These are phyloP conservation scores for Siderastrea siderea DNA, from an alignment of 92 coral and sea anemone genomes.

Conservation along the genomic window DNA sequence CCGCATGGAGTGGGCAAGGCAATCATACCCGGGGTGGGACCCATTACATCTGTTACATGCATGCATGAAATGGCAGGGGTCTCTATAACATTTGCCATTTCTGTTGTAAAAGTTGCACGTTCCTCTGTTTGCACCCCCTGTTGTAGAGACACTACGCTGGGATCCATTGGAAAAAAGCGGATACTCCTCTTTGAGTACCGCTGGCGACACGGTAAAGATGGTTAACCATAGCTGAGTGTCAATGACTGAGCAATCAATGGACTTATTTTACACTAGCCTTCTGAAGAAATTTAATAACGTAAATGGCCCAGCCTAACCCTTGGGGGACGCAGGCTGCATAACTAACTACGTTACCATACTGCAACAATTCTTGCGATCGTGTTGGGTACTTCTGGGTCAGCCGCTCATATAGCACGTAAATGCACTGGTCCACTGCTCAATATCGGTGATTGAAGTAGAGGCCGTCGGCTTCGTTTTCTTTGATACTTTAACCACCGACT, in stretches of 20 bases:
- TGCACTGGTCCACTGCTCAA: too few relatives aligned
- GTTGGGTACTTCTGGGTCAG: too few relatives aligned
- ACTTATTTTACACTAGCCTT: slow-evolving; percentile 44
- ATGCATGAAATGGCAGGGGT: slow-evolving; percentile 42
- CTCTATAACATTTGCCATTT: slow-evolving; percentile 24
- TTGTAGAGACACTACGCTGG: slow-evolving; percentile 20
- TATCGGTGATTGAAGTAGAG: too few relatives aligned
- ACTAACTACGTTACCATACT: slow-evolving; percentile 45
- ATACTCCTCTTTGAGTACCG: slow-evolving; percentile 27
- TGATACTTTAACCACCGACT: too few relatives aligned
- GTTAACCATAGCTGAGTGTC: slow-evolving; percentile 59
- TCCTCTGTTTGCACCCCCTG: slow-evolving; percentile 48
- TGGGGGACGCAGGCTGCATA: slow-evolving; percentile 56
- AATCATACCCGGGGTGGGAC: slow-evolving; percentile 52
- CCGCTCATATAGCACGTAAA: too few relatives aligned
- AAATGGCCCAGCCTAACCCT: slow-evolving; percentile 62
- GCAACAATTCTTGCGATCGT: too few relatives aligned
- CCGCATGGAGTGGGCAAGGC: slow-evolving; percentile 29
- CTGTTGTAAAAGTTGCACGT: slow-evolving; percentile 20
- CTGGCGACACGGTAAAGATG: slow-evolving; percentile 50
- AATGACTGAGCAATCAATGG: slow-evolving; percentile 30
- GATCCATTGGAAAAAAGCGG: slow-evolving; percentile 64
- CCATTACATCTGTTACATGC: slow-evolving; percentile 49
- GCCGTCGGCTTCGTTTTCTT: too few relatives aligned
- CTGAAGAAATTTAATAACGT: slow-evolving; percentile 39